Evolutionary conservation across 1,140 invertebrate genomes (phyloP).

Genomic region (Antheraea pernyi): DNA sequence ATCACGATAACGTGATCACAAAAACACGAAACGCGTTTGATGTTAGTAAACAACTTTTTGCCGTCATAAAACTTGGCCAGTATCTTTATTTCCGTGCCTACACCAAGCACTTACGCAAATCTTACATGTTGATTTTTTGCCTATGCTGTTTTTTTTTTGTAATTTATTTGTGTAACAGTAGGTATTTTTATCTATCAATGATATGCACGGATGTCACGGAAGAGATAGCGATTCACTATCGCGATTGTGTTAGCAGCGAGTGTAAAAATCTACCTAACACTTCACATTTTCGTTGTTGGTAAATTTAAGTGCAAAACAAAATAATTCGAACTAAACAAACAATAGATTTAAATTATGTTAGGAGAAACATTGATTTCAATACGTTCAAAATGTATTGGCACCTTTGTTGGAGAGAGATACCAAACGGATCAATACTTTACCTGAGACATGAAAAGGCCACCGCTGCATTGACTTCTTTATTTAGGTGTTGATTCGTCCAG

Average conservation of each 20-base stretch:
- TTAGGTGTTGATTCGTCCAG: slow-evolving; percentile 9
- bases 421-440: slow-evolving; percentile 75
- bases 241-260: slow-evolving; percentile 10
- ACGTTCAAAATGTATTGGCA: slow-evolving; percentile 49
- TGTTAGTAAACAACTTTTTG: slow-evolving; percentile 31
- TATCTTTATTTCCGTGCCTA: slow-evolving; percentile 16
- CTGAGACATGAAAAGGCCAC: slow-evolving; percentile 74
- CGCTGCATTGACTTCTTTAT: slow-evolving; percentile 71
- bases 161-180: slow-evolving; percentile 6
- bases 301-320: background rate
- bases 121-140: background rate
- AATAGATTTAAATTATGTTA: background rate
- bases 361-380: slow-evolving; percentile 11
- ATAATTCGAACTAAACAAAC: slow-evolving; percentile 5
- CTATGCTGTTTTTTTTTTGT: background rate
- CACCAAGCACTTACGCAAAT: slow-evolving; percentile 1
- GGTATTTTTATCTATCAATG: slow-evolving; percentile 16
- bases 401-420: slow-evolving; percentile 72
- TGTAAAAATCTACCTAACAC: slow-evolving; percentile 1
- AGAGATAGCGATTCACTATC: slow-evolving; percentile 17
- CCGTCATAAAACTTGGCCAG: slow-evolving; percentile 38
- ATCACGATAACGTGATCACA: slow-evolving; percentile 16
- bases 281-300: slow-evolving; percentile 9
- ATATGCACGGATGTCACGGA: slow-evolving; percentile 10
- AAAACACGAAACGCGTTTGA: slow-evolving; percentile 26